Conservation (phyloP, 2,888 invertebrate species). For the Dicycla oo region DNA sequence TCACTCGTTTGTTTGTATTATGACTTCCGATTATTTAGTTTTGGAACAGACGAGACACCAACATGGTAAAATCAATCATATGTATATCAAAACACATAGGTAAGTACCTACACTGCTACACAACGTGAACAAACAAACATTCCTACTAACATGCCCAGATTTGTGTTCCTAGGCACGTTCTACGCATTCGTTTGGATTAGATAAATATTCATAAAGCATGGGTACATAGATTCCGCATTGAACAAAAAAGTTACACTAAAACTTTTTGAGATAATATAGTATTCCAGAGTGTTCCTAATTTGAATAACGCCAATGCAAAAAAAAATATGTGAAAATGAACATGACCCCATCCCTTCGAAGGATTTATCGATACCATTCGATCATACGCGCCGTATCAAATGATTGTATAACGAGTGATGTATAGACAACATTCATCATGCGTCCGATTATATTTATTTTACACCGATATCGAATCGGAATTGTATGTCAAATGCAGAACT, state of each 20-base stretch:
- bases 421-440: conserved; percentile 55
- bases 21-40: rapidly evolving
- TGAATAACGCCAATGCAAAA: background rate
- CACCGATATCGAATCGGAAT: conserved; percentile 40
- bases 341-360: conserved; percentile 22
- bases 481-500: conserved; percentile 42
- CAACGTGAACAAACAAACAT: too few relatives aligned
- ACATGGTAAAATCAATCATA: background rate
- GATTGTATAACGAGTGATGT: conserved; percentile 56
- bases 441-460: conserved; percentile 58
- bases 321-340: conserved; percentile 17
- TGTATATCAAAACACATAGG: too few relatives aligned
- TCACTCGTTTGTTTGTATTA: too few relatives aligned
- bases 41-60: background rate
- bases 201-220: background rate
- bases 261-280: background rate
- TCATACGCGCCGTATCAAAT: conserved; percentile 54
- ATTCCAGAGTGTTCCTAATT: background rate
- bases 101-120: too few relatives aligned
- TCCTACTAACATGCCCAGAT: too few relatives aligned
- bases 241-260: background rate
- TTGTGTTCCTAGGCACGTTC: background rate
- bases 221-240: background rate
- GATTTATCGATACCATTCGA: conserved; percentile 56
- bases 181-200: background rate